phyloP scores from a whole-genome alignment of 2,797 vertebrate species.

The Clarias pachynema region DNA sequence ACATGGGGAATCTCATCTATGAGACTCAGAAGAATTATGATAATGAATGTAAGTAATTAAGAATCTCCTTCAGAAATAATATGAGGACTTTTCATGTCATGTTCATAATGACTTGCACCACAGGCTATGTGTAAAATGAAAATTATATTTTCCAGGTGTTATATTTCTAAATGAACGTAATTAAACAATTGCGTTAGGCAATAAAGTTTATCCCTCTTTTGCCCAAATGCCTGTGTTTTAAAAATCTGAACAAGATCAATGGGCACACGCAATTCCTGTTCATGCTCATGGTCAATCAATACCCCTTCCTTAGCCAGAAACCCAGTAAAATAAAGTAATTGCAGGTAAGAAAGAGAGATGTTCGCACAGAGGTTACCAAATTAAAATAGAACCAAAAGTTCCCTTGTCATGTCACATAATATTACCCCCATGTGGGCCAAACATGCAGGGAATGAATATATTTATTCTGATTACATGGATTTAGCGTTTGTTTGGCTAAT shows the following conservation, averaged over 20 bases:
- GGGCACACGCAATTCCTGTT: not conserved
- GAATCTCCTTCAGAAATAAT: not conserved
- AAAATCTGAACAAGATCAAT: not conserved
- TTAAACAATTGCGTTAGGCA: not conserved
- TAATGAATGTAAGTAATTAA: conserved; percentile 73
- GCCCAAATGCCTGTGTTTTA: not conserved
- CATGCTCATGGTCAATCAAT: no score
- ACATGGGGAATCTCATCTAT: conserved; percentile 85
- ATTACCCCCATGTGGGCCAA: no score
- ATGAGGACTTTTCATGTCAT: not conserved
- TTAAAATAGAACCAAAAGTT: no score
- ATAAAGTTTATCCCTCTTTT: not conserved
- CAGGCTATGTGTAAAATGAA: not conserved
- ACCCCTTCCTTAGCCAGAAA: no score
- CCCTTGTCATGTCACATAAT: no score
- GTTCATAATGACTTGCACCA: not conserved
- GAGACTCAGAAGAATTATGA: conserved; percentile 76
- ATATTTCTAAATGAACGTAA: not conserved
- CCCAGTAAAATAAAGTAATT: no score
- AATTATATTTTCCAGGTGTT: not conserved
- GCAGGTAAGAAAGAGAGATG: no score
- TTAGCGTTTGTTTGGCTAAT: no score
- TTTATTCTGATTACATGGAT: no score
- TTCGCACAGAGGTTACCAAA: no score
- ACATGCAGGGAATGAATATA: no score